A percentile compares a stretch with the other conserved stretches of the same genome.
Evolutionary conservation across 2,113 vertebrate genomes (phyloP).

Genomic region (Anoura caudifer): DNA sequence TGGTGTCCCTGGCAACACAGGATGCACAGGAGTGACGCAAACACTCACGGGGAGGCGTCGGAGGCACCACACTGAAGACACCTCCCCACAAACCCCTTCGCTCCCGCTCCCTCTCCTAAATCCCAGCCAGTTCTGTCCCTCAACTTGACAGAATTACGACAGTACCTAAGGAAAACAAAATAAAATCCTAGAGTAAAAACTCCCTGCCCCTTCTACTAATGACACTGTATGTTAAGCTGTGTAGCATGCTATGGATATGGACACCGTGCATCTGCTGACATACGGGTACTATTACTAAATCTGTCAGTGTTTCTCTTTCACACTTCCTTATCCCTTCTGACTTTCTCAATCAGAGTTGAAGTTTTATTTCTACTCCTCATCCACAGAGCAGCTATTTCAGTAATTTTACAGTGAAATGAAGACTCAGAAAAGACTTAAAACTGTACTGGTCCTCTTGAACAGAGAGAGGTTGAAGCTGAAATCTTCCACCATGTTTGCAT

Average conservation of each 20-base stretch:
- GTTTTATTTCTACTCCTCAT: background rate
- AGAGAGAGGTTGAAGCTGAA: background rate
- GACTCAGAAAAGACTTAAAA: background rate
- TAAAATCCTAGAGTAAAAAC: background rate
- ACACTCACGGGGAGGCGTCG: fast-evolving
- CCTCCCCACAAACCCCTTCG: background rate
- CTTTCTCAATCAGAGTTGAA: background rate
- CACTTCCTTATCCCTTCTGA: background rate
- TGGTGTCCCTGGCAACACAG: conserved; percentile 81
- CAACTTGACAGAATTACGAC: background rate
- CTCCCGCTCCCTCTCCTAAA: background rate
- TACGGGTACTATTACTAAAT: fast-evolving
- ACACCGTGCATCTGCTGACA: too few species aligned
- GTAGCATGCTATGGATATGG: too few species aligned
- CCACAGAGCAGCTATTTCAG: background rate
- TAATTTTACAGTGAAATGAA: background rate
- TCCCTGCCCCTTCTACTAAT: background rate
- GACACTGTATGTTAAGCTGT: background rate
- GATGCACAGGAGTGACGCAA: background rate
- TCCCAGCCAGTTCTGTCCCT: background rate
- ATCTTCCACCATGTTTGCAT: background rate
- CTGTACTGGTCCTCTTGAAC: background rate
- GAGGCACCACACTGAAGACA: background rate
- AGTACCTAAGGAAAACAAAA: background rate
- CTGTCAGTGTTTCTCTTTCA: background rate